Evolutionary conservation across 2,113 vertebrate species (phyloP).

Genomic region (Myrmecophaga tridactyla): DNA sequence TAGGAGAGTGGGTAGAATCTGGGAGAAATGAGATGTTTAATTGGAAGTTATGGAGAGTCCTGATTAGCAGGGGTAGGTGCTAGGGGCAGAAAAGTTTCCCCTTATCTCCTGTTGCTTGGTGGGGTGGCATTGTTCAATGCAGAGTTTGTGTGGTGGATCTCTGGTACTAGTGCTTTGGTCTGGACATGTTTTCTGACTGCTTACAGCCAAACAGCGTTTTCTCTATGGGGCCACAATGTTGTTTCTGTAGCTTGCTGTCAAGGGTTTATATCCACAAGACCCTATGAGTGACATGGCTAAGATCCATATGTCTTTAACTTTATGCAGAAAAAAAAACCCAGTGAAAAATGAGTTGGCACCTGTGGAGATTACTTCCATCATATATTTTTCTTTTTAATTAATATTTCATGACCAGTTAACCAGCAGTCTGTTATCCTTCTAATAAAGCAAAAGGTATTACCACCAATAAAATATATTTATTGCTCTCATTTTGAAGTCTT

Average conservation of each 20-base stretch:
- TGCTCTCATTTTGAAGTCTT: conserved; percentile 81
- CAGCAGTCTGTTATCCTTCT: conserved; percentile 80
- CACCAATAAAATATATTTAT: conserved; percentile 86
- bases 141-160: neutral
- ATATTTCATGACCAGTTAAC: conserved; percentile 84
- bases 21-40: neutral
- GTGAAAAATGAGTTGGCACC: conserved; percentile 52
- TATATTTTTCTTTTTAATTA: conserved; percentile 84
- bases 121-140: neutral
- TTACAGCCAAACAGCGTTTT: neutral
- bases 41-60: neutral
- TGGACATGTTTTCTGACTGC: neutral
- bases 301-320: neutral
- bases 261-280: neutral
- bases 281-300: neutral
- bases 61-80: neutral
- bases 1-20: neutral
- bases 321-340: conserved; percentile 12
- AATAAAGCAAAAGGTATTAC: conserved; percentile 78
- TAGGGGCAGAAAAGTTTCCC: neutral
- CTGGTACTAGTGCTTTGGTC: no score
- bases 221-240: neutral
- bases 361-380: conserved; percentile 70
- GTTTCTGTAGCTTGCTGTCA: neutral
- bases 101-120: neutral